Base-by-base conservation (phyloP, 2,113 vertebrate genomes). In the Pteronura brasiliensis region DNA sequence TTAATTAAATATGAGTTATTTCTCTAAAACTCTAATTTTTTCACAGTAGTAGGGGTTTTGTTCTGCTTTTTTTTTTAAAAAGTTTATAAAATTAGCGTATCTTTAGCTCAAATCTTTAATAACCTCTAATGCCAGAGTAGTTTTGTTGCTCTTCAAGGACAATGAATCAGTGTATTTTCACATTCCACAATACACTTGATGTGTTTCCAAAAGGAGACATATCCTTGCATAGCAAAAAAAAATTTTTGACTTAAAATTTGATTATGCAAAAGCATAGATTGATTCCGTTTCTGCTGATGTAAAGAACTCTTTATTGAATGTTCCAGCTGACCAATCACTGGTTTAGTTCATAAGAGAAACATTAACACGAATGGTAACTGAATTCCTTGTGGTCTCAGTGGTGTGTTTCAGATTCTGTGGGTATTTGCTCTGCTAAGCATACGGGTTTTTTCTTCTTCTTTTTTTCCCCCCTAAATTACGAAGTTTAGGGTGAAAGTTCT, bases 311-410 rank as follows among this genome's bases (percentile, higher is more conserved):
- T 93, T 95, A 87, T 90, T 92, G 96, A 97, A 77, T 8, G 4
- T 42, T 69, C 57, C 13, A 95, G 39, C 39, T 96, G 63, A 87
- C 95, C 31, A 86, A 92, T 47, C 86, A 77, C 10, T 63, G 69
- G 31, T 63, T 97, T 95, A 29, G 81, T 93, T 76, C 61, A 93
- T 31, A 87, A 91, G 23, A 96, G 97, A 87, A 17, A 63, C 17
- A 52, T 88, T 88, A 67, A 96, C 25, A 59, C 7, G 18, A 79
- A 67, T 90, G 67, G 39, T n/a, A 88, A 80, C 36, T 23, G 14
- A 88, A 74, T 6, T 49, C 13, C 44, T 52, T 93, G 6, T 67
- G 14, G 34, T 69, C 57, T 87, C 69, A 47, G 3, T 85, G 34
- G 23, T 88, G 36, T 92, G 65, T 67, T 5, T 87, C 49, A 85